These are phyloP conservation scores for Vanacampus margaritifer DNA, from an alignment of 2,113 vertebrate species.

Conservation along the genomic window DNA sequence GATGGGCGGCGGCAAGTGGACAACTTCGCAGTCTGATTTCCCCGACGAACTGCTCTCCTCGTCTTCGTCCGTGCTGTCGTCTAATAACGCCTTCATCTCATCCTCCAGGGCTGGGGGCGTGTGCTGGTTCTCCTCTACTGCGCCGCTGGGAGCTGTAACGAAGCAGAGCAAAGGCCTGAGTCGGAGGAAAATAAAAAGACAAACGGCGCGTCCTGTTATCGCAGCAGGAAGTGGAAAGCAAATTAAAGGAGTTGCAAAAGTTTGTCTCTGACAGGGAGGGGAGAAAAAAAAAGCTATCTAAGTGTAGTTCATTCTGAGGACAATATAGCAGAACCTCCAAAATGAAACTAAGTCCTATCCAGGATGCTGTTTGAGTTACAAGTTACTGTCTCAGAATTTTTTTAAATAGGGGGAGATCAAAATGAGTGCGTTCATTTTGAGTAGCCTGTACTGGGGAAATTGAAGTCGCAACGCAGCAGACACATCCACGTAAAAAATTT, in stretches of 20 bases:
- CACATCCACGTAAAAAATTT: too few species aligned
- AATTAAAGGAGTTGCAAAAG: constrained; percentile 3
- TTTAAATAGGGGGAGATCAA: too few species aligned
- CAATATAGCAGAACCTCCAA: neutral
- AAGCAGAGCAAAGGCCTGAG: constrained; percentile 9
- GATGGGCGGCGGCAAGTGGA: constrained; percentile 42
- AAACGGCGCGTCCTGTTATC: constrained; percentile 7
- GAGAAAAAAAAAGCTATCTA: neutral
- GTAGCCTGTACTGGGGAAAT: too few species aligned
- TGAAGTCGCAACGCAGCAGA: too few species aligned
- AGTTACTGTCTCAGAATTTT: neutral
- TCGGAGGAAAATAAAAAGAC: constrained; percentile 4
- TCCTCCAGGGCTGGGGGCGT: constrained; percentile 15
- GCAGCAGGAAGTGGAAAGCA: constrained; percentile 3
- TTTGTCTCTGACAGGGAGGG: neutral
- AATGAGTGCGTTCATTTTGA: too few species aligned
- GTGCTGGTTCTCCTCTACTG: constrained; percentile 46
- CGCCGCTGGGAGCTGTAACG: constrained; percentile 25
- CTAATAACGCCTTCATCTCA: constrained; percentile 28
- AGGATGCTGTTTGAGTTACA: neutral
- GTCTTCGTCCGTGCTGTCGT: neutral
- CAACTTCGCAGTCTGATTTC: constrained; percentile 21
- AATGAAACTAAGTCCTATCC: neutral
- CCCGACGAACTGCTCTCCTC: constrained; percentile 36
- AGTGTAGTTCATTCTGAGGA: neutral